Evolutionary conservation across 2,888 invertebrate species (phyloP).

Genomic region (Drosophila kuntzei): DNA sequence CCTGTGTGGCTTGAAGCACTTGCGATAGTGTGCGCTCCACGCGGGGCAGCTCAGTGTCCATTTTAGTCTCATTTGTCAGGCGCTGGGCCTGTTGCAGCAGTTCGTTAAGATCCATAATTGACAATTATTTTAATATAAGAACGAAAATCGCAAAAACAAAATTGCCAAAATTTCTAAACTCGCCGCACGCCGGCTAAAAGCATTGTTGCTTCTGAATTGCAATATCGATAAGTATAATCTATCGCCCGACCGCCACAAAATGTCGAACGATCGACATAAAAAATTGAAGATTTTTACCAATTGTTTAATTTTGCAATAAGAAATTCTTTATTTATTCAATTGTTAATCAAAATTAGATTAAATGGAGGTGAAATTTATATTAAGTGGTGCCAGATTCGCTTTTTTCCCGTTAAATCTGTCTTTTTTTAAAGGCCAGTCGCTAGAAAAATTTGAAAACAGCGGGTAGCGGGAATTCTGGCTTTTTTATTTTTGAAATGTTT

Average conservation of each 20-base stretch:
- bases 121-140: background rate
- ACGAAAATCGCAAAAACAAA: background rate
- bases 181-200: conserved; percentile 8
- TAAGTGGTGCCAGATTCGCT: too few relatives aligned
- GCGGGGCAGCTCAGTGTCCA: conserved; percentile 92
- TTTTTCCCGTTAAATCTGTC: too few relatives aligned
- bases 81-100: conserved; percentile 96
- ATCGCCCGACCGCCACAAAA: background rate
- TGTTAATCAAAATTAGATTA: too few relatives aligned
- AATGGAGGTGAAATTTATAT: too few relatives aligned
- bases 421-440: too few relatives aligned
- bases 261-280: background rate
- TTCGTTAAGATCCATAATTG: conserved; percentile 91
- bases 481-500: too few relatives aligned
- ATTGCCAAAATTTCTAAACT: background rate
- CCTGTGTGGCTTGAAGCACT: conserved; percentile 95
- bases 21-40: conserved; percentile 96
- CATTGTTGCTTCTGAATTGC: conserved; percentile 6
- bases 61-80: conserved; percentile 94
- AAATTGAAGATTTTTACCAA: too few relatives aligned
- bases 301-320: too few relatives aligned
- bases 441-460: too few relatives aligned
- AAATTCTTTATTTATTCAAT: too few relatives aligned
- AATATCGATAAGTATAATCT: conserved; percentile 5
- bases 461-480: too few relatives aligned